These are phyloP conservation scores for Steinernema carpocapsae DNA, from an alignment of 2,888 invertebrate species.

Conservation along the genomic window DNA sequence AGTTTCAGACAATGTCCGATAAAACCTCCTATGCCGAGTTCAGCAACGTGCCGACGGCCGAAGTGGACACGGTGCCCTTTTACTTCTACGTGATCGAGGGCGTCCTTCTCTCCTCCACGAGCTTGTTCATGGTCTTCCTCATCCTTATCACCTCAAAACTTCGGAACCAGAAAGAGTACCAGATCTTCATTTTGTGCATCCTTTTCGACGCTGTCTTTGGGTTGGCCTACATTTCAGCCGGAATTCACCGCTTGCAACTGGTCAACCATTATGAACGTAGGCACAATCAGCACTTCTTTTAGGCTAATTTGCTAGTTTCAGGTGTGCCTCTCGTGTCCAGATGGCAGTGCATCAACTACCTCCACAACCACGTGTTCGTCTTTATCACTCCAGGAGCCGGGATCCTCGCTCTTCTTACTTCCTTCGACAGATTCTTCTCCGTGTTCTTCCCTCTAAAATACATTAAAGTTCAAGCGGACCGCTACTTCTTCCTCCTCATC, in stretches of 20 bases:
- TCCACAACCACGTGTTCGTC: constrained; percentile 50
- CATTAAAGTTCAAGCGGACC: constrained; percentile 46
- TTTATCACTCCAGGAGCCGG: constrained; percentile 50
- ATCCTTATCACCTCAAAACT: background rate
- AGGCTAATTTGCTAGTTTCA: constrained; percentile 35
- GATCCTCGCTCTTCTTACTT: constrained; percentile 42
- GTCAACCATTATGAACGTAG: constrained; percentile 43
- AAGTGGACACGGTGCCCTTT: background rate
- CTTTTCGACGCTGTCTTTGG: constrained; percentile 51
- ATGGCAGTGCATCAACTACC: constrained; percentile 46
- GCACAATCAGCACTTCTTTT: constrained; percentile 1
- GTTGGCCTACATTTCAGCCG: constrained; percentile 49
- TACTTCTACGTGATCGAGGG: constrained; percentile 23
- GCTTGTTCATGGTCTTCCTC: background rate
- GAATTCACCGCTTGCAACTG: constrained; percentile 43
- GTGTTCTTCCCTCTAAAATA: constrained; percentile 50
- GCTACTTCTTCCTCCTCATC: constrained; percentile 44
- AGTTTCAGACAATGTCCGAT: constrained; percentile 21
- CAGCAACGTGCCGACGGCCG: background rate
- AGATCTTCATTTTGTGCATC: constrained; percentile 39
- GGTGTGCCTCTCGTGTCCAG: constrained; percentile 46
- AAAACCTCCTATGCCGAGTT: background rate
- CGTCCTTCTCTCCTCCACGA: background rate
- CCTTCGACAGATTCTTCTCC: constrained; percentile 49
- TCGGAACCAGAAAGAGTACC: constrained; percentile 5